phyloP scores from a whole-genome alignment of 1,140 invertebrate genomes.

The Ceratitis capitata region DNA sequence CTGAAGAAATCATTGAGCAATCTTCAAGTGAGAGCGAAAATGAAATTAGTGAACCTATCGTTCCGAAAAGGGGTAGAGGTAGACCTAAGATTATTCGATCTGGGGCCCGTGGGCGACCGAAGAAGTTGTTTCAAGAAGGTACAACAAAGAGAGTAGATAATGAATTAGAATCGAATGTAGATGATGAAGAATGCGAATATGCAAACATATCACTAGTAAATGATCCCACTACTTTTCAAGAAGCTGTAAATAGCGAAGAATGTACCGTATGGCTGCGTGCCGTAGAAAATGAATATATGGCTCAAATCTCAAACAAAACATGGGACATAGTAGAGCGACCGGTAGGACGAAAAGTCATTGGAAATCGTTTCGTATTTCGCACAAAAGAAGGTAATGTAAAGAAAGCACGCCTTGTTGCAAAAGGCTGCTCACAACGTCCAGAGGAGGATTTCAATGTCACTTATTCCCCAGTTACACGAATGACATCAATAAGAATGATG shows the following conservation, averaged over 20 bases:
- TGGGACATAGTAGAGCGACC: background rate
- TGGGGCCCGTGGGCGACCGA: background rate
- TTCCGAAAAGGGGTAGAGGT: background rate
- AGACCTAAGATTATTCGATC: background rate
- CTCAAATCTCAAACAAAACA: background rate
- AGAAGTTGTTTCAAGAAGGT: too few species aligned
- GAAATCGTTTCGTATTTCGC: background rate
- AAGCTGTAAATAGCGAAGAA: background rate
- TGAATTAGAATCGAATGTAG: background rate
- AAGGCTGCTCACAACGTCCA: slow-evolving; percentile 40
- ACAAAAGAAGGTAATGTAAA: background rate
- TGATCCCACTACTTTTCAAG: background rate
- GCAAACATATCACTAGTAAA: background rate
- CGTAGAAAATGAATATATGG: slow-evolving; percentile 49
- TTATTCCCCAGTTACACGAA: slow-evolving; percentile 57
- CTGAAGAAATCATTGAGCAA: too few species aligned
- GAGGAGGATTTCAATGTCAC: slow-evolving; percentile 62
- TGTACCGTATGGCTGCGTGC: slow-evolving; percentile 58
- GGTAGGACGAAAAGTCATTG: background rate
- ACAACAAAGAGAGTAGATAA: background rate
- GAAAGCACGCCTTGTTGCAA: slow-evolving; percentile 22
- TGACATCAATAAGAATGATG: slow-evolving; percentile 51
- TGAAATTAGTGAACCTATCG: too few species aligned
- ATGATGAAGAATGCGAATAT: background rate
- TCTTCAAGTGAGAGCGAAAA: too few species aligned